A percentile compares a stretch with the other conserved stretches of the same genome.
Evolutionary conservation across 2,888 invertebrate species (phyloP).

Genomic region (Perizoma affinitatum): DNA sequence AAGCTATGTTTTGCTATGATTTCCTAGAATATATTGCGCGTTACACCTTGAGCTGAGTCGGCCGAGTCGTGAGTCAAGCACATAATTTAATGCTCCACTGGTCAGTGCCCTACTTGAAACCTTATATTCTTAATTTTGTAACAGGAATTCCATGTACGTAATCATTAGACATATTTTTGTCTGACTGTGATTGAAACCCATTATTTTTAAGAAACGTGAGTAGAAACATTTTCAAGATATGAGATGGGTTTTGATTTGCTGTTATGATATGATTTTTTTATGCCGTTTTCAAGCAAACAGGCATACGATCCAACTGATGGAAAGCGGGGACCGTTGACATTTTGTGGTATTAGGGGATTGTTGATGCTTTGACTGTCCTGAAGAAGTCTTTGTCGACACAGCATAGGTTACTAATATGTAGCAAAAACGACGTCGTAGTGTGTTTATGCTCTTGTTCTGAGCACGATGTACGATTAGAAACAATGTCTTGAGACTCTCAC

Average conservation of each 20-base stretch:
- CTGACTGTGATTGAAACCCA: not conserved
- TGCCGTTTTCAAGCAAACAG: not conserved
- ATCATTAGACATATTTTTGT: too few relatives aligned
- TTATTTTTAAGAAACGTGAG: constrained; percentile 10
- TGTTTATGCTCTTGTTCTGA: constrained; percentile 30
- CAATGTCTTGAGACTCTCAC: constrained; percentile 68
- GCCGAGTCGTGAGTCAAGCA: constrained; percentile 50
- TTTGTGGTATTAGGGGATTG: too few relatives aligned
- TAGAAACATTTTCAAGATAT: constrained; percentile 4
- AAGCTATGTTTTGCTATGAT: constrained; percentile 36
- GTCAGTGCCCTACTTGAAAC: constrained; percentile 42
- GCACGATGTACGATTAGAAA: constrained; percentile 46
- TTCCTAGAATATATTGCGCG: constrained; percentile 50
- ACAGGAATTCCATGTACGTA: constrained; percentile 34
- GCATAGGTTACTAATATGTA: not conserved
- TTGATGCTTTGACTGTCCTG: too few relatives aligned
- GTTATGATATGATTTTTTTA: not conserved
- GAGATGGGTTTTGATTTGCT: too few relatives aligned
- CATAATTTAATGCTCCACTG: constrained; percentile 62
- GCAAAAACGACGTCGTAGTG: constrained; percentile 12
- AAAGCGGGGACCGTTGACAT: too few relatives aligned
- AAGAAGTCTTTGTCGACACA: not conserved
- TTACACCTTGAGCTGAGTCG: constrained; percentile 45
- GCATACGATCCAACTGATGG: not conserved
- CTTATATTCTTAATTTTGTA: constrained; percentile 26